These are phyloP conservation scores for Hippocampus abdominalis DNA, from an alignment of 2,113 vertebrate species.

Conservation along the genomic window DNA sequence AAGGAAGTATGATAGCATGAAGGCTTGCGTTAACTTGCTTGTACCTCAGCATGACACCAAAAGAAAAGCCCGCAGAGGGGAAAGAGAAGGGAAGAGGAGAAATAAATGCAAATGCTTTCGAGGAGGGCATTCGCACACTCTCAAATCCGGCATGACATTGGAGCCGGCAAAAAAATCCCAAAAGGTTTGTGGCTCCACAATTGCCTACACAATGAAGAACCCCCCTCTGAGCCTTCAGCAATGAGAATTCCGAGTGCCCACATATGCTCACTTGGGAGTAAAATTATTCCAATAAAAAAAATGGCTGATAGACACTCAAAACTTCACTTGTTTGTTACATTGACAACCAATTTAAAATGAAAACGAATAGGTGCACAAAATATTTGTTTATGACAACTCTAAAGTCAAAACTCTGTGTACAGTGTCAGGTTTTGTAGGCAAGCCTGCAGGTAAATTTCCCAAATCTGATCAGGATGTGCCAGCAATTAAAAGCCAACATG, in stretches of 20 bases:
- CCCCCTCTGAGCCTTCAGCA: slow-evolving; percentile 25
- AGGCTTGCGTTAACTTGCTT: slow-evolving; percentile 56
- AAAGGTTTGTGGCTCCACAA: slow-evolving; percentile 31
- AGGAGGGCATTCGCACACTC: slow-evolving; percentile 45
- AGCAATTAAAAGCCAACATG: too few species aligned
- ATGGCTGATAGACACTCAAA: background rate
- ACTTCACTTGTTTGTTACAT: background rate
- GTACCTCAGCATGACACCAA: slow-evolving; percentile 48
- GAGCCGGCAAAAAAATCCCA: slow-evolving; percentile 46
- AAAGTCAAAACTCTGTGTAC: too few species aligned
- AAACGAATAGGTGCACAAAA: too few species aligned
- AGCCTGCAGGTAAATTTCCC: too few species aligned
- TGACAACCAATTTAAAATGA: too few species aligned
- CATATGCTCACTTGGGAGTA: slow-evolving; percentile 4
- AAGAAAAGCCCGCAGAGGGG: slow-evolving; percentile 37
- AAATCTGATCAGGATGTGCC: too few species aligned
- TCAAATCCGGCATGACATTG: slow-evolving; percentile 50
- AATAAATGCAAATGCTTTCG: slow-evolving; percentile 47
- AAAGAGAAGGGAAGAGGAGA: slow-evolving; percentile 16
- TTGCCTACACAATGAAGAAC: slow-evolving; percentile 31
- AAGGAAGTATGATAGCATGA: slow-evolving; percentile 39
- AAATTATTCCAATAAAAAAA: background rate
- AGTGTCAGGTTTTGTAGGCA: too few species aligned
- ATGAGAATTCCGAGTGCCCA: slow-evolving; percentile 1
- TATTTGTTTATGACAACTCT: too few species aligned